Evolutionary conservation across 2,888 invertebrate species (phyloP), one percentile per base, ranked within the genome.

Genomic region (Drosophila cyrtoloma): DNA sequence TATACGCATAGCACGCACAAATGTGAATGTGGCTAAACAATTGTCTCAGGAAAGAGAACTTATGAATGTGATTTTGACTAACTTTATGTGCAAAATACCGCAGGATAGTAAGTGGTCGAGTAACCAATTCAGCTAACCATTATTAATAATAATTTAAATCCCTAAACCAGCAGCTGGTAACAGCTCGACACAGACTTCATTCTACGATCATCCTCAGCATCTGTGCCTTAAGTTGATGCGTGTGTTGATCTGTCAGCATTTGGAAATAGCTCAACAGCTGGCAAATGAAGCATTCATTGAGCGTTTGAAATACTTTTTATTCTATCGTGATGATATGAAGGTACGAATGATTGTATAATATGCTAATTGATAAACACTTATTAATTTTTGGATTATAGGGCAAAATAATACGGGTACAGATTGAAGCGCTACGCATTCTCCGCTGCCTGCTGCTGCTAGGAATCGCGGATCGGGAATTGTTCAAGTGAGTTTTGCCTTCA

Each of bases 1-100:
- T 56, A 96, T 95, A 60, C 95, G 98, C 77, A 93, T 98, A 47
- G 95, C 96, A 0, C 95, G 98, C 89, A 97, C 98, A 92, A 97
- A 97, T 12, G 93, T 95, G 50, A 95, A 96, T 77, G 94, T 95
- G 62, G 95, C 96, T 0, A 93, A 94, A 47, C 95, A 94, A 90
- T 95, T 98, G 65, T 93, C 95, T 19, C 94, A 95, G 55, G 95
- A 95, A 79, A 95, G 95, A 1, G 94, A 95, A 79, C 94, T 98
- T 22, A 93, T 98, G 77, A 93, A 95, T 3, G 93, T 94, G 22
- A 94, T 97, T 26, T 91, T 95, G 22, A 92, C 91, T 19, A 92
- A 95, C 87, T 97, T 96, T 92, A 53, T 93, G 58, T 92, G 93
- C 3, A 77, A 78, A 22, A 67, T 92, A 50, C 71, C 89, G 50